Evolutionary conservation across 1,140 invertebrate species (phyloP), one percentile per base, ranked within the genome.

Genomic region (Hypsibius dujardini): DNA sequence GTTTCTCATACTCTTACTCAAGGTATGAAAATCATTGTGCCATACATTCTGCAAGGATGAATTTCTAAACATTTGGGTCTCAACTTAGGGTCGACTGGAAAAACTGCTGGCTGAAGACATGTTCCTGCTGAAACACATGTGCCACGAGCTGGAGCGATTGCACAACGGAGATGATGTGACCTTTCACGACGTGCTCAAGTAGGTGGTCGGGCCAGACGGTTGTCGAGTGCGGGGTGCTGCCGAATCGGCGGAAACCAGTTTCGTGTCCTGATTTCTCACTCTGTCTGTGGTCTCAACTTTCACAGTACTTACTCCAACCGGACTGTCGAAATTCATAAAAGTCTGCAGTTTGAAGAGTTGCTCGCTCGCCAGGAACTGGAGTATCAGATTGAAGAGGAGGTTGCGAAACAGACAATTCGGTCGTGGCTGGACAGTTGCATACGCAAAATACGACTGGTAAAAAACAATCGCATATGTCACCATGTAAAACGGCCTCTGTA

Each of bases 111-210:
- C 95, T 76, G 97, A 95, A 79, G 95, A 98, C 81, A 83, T 93
- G 1, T 82, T 98, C 2, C 82, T 99, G 2, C 98, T 98, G 79
- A 98, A 98, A 79, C 96, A 99, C 78, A 98, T 99, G 95, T 98
- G 95, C 77, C 98, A 98, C 75, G 96, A 99, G 82, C 83, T 99
- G 71, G 95, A 98, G 79, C 84, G 92, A 74, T 82, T 98, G 2
- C 93, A 98, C 77, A 97, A 95, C 80, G 93, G 95, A 15, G 94
- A 96, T 81, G 95, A 98, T 81, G 95, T 98, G 42, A 97, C 95
- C 1, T 99, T 99, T 79, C 96, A 99, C 78, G 95, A 99, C 84
- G 95, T 98, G 70, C 88, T 99, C 69, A 98, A 95, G 92, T 95
- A 82, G 80, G 81, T 78, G 47, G 46, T 42, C 7, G 42, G 2